Conservation (phyloP, 2,113 vertebrate species). For the Crotalus horridus region DNA sequence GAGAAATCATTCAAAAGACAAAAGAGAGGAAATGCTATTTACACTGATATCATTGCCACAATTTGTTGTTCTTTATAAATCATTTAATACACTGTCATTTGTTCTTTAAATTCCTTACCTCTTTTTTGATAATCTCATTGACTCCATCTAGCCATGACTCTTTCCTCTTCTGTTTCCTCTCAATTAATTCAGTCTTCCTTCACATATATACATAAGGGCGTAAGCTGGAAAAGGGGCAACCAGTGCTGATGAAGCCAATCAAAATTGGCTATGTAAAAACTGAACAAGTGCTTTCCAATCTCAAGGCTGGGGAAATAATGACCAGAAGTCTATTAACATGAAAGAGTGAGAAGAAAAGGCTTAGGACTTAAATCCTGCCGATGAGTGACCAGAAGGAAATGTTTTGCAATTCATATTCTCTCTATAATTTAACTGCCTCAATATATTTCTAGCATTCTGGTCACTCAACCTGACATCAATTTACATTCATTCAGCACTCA, state of each 20-base stretch:
- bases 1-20: background rate
- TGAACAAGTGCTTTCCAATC: background rate
- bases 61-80: background rate
- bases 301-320: background rate
- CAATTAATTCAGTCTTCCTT: background rate
- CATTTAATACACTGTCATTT: background rate
- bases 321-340: background rate
- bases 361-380: background rate
- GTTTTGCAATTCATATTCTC: background rate
- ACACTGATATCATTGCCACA: background rate
- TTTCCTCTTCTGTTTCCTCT: background rate
- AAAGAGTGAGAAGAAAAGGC: background rate
- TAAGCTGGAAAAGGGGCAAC: background rate
- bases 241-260: background rate
- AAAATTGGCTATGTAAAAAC: background rate
- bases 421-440: background rate
- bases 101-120: background rate
- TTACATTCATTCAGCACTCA: background rate
- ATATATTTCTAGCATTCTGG: background rate
- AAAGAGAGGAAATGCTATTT: background rate
- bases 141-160: background rate
- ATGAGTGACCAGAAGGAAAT: background rate
- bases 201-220: background rate
- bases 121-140: background rate
- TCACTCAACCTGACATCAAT: background rate